Evolutionary conservation across 2,888 invertebrate species (phyloP), one percentile per base, ranked within the genome.

Genomic region (Alloplasta piceator): DNA sequence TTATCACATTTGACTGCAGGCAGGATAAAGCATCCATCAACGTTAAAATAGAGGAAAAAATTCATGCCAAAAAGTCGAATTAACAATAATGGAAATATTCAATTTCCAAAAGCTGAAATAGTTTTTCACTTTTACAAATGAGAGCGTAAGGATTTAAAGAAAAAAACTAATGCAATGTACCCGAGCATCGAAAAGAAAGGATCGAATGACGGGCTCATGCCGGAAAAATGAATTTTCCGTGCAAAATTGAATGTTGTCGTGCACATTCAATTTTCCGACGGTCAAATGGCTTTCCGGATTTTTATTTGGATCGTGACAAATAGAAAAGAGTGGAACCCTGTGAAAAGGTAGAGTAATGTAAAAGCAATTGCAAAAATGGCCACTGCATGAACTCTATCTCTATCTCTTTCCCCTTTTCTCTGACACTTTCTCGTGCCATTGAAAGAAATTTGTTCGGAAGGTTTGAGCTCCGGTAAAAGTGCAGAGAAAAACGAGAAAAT

Each of bases 401-500:
- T 41, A 39, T 1, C 38, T 38, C 5, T 5, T 43, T 1, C 46
- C 5, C 56, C 9, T 7, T 12, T 26, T 46, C n/a, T 41, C 36
- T 26, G 14, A 43, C 43, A 5, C 26, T 46, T 16, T 39, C 46
- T 56, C 6, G 61, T 52, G 39, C 9, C 41, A 7, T 16, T 4
- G 26, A 26, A 41, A 60, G 60, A 58, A 60, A 58, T 41, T 50
- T 60, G 52, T 68, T 55, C 16, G 48, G 36, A 55, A 52, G 63
- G 38, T 26, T 26, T 26, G n/a, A 46, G 56, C 16, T 56, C 36
- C 41, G 14, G 1, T 26, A 14, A 38, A 64, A 38, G 16, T 16
- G n/a, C 43, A 12, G 46, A 41, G 41, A 50, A 67, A 71, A 16
- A 16, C 63, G 58, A 39, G 66, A 56, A 70, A 67, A 48, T 10